Conservation (phyloP, 1,140 invertebrate genomes). For the Microplitis mediator region DNA sequence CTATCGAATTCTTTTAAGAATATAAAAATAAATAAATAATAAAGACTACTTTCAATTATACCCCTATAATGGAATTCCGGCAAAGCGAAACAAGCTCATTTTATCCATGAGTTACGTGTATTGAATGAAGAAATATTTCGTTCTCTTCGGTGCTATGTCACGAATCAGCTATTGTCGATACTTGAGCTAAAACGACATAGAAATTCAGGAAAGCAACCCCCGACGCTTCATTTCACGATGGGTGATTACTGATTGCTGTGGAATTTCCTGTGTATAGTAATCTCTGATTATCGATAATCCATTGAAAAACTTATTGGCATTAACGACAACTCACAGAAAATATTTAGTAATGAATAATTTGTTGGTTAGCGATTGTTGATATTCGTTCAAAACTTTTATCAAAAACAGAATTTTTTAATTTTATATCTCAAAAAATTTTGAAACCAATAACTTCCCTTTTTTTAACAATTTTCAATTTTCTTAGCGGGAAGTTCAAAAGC, state of each 20-base stretch:
- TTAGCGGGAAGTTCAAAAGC: too few relatives aligned
- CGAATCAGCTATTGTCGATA: slow-evolving; percentile 8
- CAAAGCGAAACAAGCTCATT: slow-evolving; percentile 18
- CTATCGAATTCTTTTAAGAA: not conserved
- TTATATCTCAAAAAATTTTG: too few relatives aligned
- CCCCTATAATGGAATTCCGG: not conserved
- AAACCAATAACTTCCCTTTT: too few relatives aligned
- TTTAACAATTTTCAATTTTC: too few relatives aligned
- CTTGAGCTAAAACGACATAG: slow-evolving; percentile 9
- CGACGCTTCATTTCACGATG: slow-evolving; percentile 27
- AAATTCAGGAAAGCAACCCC: slow-evolving; percentile 18
- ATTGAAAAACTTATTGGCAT: too few relatives aligned
- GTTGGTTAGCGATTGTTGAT: too few relatives aligned
- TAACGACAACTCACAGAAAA: too few relatives aligned
- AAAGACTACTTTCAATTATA: not conserved
- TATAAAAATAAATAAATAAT: not conserved
- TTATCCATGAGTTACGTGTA: slow-evolving; percentile 18
- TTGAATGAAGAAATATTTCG: slow-evolving; percentile 9
- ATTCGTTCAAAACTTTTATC: too few relatives aligned
- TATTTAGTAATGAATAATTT: too few relatives aligned
- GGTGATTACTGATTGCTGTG: slow-evolving; percentile 20
- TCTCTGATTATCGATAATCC: not conserved
- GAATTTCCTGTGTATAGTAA: not conserved
- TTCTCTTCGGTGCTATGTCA: slow-evolving; percentile 15
- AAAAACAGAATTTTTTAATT: too few relatives aligned